Evolutionary conservation across 2,888 invertebrate species (phyloP).

Genomic region (Camponotus fellah): DNA sequence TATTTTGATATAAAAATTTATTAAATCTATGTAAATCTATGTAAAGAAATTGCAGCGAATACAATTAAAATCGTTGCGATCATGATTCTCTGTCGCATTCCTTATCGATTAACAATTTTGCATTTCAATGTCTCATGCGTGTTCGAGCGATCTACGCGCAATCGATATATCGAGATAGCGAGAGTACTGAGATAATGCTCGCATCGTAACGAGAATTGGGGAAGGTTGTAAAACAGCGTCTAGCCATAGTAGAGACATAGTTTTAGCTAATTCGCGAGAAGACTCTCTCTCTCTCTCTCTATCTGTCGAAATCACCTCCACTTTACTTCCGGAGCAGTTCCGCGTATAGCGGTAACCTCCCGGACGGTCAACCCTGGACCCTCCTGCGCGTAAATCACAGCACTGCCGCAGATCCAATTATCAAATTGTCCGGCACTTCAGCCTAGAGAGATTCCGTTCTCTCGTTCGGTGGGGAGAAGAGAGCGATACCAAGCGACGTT

Average conservation of each 20-base stretch:
- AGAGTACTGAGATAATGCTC: conserved; percentile 10
- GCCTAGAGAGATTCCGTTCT: conserved; percentile 66
- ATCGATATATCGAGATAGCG: conserved; percentile 7
- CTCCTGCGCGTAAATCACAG: conserved; percentile 82
- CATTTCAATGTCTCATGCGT: background rate
- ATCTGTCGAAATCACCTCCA: conserved; percentile 62
- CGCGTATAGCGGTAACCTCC: conserved; percentile 58
- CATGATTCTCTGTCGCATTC: background rate
- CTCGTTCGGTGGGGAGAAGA: conserved; percentile 26
- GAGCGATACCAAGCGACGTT: conserved; percentile 42
- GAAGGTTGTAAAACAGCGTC: conserved; percentile 78
- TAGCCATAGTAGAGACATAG: conserved; percentile 70
- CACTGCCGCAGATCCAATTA: conserved; percentile 83
- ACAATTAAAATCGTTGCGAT: background rate
- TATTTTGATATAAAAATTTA: background rate
- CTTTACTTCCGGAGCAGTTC: conserved; percentile 64
- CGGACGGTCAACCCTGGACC: conserved; percentile 80
- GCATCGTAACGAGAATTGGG: conserved; percentile 41
- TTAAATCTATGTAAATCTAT: background rate
- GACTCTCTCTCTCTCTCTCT: conserved; percentile 47
- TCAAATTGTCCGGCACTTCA: conserved; percentile 83
- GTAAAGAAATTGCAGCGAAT: background rate
- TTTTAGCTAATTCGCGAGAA: conserved; percentile 79
- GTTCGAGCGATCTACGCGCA: background rate
- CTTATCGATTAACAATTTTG: background rate